Evolutionary conservation across 2,797 vertebrate species (phyloP).

Genomic region (Oreochromis mossambicus): DNA sequence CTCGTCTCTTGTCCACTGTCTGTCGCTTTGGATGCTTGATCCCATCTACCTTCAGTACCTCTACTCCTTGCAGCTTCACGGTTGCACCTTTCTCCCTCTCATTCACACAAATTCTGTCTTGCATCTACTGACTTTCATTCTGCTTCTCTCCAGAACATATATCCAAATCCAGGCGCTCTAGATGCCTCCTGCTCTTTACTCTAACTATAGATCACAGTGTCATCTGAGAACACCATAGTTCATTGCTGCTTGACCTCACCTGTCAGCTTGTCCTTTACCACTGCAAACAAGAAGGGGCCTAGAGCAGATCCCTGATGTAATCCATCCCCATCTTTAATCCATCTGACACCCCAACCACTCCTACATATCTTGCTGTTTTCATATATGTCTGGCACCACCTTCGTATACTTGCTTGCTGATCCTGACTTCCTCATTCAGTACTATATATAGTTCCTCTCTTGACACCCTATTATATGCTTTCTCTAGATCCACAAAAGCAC

Average conservation of each 20-base stretch:
- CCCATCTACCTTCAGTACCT: background rate
- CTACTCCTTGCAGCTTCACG: background rate
- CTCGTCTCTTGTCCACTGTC: background rate
- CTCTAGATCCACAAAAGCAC: background rate
- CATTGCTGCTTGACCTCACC: background rate
- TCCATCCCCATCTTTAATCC: background rate
- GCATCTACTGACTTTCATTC: background rate
- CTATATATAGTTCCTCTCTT: background rate
- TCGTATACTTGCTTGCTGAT: background rate
- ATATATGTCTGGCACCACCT: background rate
- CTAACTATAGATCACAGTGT: background rate
- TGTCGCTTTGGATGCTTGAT: background rate
- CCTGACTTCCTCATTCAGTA: background rate
- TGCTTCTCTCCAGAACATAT: background rate
- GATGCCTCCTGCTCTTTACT: background rate
- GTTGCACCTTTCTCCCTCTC: background rate
- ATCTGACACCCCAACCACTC: background rate
- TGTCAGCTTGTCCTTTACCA: background rate
- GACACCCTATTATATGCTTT: background rate
- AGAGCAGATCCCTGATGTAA: background rate
- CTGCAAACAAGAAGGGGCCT: background rate
- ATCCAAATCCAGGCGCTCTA: background rate
- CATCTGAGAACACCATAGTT: background rate
- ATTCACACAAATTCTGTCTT: background rate
- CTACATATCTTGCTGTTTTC: background rate